Evolutionary conservation across 2,888 invertebrate genomes (phyloP).

Genomic region (Dysmachus trigonus): DNA sequence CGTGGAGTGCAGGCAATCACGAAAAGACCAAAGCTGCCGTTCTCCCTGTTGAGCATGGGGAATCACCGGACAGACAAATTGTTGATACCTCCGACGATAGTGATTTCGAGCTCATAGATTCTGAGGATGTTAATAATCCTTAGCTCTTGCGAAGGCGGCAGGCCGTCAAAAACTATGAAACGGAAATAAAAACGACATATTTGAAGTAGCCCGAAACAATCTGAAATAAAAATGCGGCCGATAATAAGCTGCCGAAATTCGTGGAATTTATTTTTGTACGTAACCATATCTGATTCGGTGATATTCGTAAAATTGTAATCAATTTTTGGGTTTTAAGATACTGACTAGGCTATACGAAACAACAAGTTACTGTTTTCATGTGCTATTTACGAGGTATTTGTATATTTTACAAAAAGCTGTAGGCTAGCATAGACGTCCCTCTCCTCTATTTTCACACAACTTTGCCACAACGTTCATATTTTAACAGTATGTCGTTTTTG

Average conservation of each 20-base stretch:
- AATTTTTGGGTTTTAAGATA: slow-evolving; percentile 15
- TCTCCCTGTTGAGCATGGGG: neutral
- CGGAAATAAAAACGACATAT: neutral
- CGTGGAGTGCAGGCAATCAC: slow-evolving; percentile 53
- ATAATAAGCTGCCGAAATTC: neutral
- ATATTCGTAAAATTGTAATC: neutral
- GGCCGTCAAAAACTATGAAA: neutral
- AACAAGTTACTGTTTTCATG: slow-evolving; percentile 28
- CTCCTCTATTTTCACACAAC: neutral
- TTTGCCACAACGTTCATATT: slow-evolving; percentile 17
- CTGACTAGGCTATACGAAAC: slow-evolving; percentile 13
- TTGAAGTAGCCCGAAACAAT: neutral
- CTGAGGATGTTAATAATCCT: slow-evolving; percentile 56
- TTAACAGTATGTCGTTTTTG: slow-evolving; percentile 23
- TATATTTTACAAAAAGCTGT: slow-evolving; percentile 1
- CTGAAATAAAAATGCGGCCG: neutral
- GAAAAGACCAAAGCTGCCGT: neutral
- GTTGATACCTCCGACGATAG: slow-evolving; percentile 59
- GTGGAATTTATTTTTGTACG: slow-evolving; percentile 30
- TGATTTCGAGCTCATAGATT: slow-evolving; percentile 63
- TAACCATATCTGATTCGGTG: slow-evolving; percentile 35
- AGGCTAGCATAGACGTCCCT: neutral
- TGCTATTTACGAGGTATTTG: slow-evolving; percentile 24
- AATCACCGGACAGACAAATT: neutral
- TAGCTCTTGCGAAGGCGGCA: slow-evolving; percentile 28